Conservation (phyloP, 2,888 invertebrate genomes). For the Nomada hirtipes region DNA sequence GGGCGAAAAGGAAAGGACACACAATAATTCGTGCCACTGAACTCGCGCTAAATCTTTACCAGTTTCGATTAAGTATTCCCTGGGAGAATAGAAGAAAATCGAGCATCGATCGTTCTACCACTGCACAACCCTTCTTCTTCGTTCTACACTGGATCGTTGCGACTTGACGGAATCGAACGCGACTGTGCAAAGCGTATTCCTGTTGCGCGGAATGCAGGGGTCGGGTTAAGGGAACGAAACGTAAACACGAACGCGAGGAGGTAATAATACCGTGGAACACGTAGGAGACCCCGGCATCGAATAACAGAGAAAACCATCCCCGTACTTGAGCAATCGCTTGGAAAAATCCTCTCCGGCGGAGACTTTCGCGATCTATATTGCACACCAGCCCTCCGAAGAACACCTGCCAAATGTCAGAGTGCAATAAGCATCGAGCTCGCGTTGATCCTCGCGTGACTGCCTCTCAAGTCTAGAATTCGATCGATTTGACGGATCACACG, state of each 20-base stretch:
- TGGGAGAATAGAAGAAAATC: not conserved
- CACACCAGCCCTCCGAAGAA: conserved; percentile 8
- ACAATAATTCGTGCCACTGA: conserved; percentile 42
- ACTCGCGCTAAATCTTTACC: conserved; percentile 38
- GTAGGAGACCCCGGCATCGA: not conserved
- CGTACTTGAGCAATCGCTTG: not conserved
- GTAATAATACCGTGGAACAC: not conserved
- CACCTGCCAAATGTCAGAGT: conserved; percentile 66
- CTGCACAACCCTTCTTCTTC: not conserved
- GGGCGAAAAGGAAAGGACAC: conserved; percentile 16
- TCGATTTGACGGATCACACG: conserved; percentile 63
- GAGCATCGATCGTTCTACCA: not conserved
- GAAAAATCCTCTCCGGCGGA: not conserved
- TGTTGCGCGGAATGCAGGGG: not conserved
- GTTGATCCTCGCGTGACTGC: conserved; percentile 70
- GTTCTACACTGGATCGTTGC: not conserved
- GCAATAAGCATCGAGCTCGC: conserved; percentile 49
- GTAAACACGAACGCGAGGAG: not conserved
- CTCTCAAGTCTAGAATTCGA: conserved; percentile 46
- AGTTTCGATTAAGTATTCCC: conserved; percentile 20
- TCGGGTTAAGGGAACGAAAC: not conserved
- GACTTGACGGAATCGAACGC: not conserved
- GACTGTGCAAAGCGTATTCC: not conserved
- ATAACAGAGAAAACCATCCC: not conserved
- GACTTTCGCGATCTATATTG: conserved; percentile 2